phyloP scores from a whole-genome alignment of 2,797 vertebrate species.

The Sebastes taczanowskii region DNA sequence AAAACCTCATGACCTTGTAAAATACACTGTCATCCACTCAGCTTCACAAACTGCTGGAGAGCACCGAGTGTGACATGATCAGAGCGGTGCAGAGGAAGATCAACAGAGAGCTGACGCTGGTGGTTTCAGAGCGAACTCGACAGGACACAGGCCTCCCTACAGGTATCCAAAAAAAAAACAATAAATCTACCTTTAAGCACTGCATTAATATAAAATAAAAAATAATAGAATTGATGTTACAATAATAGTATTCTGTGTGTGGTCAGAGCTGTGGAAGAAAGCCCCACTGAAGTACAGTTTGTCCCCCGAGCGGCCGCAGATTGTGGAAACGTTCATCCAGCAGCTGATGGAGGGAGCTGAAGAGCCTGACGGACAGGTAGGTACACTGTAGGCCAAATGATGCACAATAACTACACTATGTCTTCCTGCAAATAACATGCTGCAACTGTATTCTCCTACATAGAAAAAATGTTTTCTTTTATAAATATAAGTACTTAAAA shows the following conservation, averaged over 20 bases:
- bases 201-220: neutral
- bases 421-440: neutral
- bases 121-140: constrained; percentile 80
- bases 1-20: neutral
- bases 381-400: constrained; percentile 35
- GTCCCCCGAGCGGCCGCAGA: constrained; percentile 72
- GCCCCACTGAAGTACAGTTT: constrained; percentile 77
- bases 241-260: neutral
- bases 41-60: constrained; percentile 86
- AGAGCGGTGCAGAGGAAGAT: constrained; percentile 78
- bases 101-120: constrained; percentile 71
- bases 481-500: too few species aligned
- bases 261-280: constrained; percentile 84
- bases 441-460: too few species aligned
- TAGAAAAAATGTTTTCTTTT: too few species aligned
- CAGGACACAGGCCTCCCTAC: constrained; percentile 72
- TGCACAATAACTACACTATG: neutral
- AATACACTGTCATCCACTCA: constrained; percentile 28
- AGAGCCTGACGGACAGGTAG: constrained; percentile 76
- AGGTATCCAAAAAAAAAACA: constrained; percentile 60
- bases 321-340: constrained; percentile 81
- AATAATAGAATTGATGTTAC: neutral
- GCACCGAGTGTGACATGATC: constrained; percentile 84
- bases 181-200: neutral
- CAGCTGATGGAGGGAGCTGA: constrained; percentile 79